A percentile compares a stretch with the other conserved stretches of the same genome.
These are phyloP conservation scores for Struthio camelus DNA, from an alignment of 2,113 vertebrate species.

Conservation along the genomic window DNA sequence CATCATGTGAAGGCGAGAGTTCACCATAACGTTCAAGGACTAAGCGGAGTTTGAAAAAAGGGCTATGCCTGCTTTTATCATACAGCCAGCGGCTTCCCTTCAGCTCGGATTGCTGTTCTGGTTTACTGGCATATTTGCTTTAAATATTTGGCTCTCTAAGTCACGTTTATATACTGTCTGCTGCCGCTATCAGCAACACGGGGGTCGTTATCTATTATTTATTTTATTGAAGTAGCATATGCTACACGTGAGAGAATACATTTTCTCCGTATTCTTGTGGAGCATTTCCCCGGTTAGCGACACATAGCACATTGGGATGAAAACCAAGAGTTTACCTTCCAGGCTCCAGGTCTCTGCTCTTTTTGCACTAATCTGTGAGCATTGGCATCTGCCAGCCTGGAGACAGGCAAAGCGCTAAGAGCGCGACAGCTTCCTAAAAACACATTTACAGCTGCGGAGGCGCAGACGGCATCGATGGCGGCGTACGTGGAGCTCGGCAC, in stretches of 20 bases:
- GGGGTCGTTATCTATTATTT: background rate
- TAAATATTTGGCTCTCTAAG: background rate
- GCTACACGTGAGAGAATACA: background rate
- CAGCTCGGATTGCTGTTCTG: background rate
- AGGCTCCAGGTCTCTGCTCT: background rate
- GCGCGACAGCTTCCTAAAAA: background rate
- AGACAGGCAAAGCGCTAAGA: background rate
- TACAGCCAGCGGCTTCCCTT: background rate
- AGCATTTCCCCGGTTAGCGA: background rate
- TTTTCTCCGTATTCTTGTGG: background rate
- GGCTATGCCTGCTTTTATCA: background rate
- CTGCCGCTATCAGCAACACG: background rate
- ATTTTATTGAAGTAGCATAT: conserved; percentile 11
- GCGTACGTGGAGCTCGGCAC: background rate
- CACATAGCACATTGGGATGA: background rate
- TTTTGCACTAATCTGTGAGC: background rate
- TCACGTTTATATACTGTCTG: rapidly evolving
- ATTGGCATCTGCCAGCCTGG: background rate
- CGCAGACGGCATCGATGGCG: background rate
- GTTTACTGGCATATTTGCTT: background rate
- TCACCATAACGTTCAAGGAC: background rate
- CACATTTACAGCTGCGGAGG: background rate
- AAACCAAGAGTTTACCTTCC: background rate
- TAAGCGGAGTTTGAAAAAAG: background rate
- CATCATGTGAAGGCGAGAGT: background rate